These are phyloP conservation scores for Globodera rostochiensis DNA, from an alignment of 1,140 invertebrate genomes.

Conservation along the genomic window DNA sequence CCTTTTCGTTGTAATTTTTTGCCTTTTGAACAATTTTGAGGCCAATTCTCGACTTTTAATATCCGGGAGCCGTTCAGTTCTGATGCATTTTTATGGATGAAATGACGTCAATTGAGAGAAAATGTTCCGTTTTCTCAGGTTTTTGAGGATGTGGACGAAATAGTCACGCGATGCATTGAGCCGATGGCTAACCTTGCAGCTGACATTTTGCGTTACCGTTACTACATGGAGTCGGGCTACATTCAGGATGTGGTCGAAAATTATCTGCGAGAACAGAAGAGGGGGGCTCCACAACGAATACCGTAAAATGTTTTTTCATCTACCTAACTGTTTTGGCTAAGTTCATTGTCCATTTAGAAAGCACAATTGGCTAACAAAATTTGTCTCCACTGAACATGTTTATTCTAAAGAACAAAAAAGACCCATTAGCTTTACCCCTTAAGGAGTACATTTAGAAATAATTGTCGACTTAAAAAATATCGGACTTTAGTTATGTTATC, in stretches of 20 bases:
- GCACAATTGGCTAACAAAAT: too few relatives aligned
- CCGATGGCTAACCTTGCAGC: constrained; percentile 90
- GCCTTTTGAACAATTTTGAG: too few relatives aligned
- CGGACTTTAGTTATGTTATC: constrained; percentile 61
- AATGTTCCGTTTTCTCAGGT: constrained; percentile 69
- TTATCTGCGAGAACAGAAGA: constrained; percentile 81
- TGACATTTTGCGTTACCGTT: constrained; percentile 87
- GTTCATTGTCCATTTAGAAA: too few relatives aligned
- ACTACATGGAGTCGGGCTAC: constrained; percentile 70
- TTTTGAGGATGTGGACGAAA: constrained; percentile 98
- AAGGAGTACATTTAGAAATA: too few relatives aligned
- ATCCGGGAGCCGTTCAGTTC: too few relatives aligned
- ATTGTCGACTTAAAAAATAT: constrained; percentile 25
- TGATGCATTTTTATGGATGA: too few relatives aligned
- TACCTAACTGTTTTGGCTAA: too few relatives aligned
- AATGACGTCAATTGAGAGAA: too few relatives aligned
- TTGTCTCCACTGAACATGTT: not conserved
- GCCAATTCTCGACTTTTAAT: too few relatives aligned
- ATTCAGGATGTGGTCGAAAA: constrained; percentile 80
- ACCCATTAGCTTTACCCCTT: too few relatives aligned
- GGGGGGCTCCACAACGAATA: constrained; percentile 82
- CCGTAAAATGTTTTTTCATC: constrained; percentile 76
- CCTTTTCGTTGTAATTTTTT: too few relatives aligned
- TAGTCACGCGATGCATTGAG: constrained; percentile 89
- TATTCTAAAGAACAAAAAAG: too few relatives aligned